Base-by-base conservation (phyloP, 2,888 invertebrate species). In the Noctua pronuba region DNA sequence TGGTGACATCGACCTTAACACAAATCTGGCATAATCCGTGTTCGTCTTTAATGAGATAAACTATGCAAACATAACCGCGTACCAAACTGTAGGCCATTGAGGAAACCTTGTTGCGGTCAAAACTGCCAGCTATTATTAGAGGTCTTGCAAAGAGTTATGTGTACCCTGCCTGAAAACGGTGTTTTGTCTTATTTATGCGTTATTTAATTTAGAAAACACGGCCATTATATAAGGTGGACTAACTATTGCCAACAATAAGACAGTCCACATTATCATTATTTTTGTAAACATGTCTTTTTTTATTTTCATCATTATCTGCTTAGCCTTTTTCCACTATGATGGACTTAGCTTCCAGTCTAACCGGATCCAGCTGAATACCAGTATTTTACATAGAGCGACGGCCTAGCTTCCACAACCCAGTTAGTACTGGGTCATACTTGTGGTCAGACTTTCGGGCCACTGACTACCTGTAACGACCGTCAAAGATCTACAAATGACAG, bases 1-100 rank as follows among this genome's bases (percentile, higher is more conserved):
- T 1, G 13, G 58, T 69, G 86, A 85, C 83, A 77, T 66, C 82
- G 71, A 83, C 86, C 83, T 83, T 74, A 82, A 35, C 49, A 74
- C 67, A 41, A 77, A 82, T 85, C 83, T 64, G 71, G 49, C 49
- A 74, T 85, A 85, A 86, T 86, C 72, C 74, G 1, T 18, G 8
- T 24, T 35, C n/a, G 49, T 41, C 21, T 62, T 16, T 46, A 60
- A 16, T 35, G 28, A 35, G 77, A 84, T 84, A 75, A 77, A 28
- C 74, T 77, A 16, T 21, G 65, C 31, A 69, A 77, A 82, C 74
- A 73, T 5, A n/a, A 7, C 5, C n/a, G 28, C 8, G 6, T 24
- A 38, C 35, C 52, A n/a, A 67, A 44, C 18, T 24, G 11, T 55
- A 28, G 49, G 31, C 46, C 55, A 67, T 49, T 70, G 21, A 62